phyloP scores from a whole-genome alignment of 1,140 invertebrate species.

The Panagrolaimus sp. region DNA sequence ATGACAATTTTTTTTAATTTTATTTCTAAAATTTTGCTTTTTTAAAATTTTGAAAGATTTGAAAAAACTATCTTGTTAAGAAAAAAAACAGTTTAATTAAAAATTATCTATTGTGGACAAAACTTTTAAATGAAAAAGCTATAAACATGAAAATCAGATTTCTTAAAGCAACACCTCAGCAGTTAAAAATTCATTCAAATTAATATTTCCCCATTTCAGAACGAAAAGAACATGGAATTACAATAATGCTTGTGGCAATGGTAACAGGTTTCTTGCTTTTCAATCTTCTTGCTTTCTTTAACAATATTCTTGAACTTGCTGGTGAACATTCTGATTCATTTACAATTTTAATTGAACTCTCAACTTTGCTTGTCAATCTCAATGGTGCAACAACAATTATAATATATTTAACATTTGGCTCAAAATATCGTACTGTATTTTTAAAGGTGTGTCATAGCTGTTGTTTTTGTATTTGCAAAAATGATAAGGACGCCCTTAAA shows the following conservation, averaged over 20 bases:
- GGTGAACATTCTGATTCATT: not conserved
- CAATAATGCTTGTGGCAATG: constrained; percentile 29
- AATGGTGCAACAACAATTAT: constrained; percentile 23
- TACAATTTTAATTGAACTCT: constrained; percentile 22
- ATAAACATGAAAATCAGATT: too few species aligned
- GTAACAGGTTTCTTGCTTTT: constrained; percentile 23
- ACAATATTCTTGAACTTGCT: constrained; percentile 27
- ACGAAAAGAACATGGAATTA: constrained; percentile 25
- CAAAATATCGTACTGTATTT: constrained; percentile 25
- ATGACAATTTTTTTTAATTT: too few species aligned
- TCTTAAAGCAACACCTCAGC: too few species aligned
- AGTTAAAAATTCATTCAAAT: not conserved
- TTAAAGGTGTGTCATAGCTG: constrained; percentile 16
- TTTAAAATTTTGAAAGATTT: too few species aligned
- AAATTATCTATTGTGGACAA: too few species aligned
- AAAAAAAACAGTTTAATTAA: too few species aligned
- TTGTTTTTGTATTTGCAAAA: not conserved
- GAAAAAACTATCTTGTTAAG: too few species aligned
- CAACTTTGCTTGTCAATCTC: constrained; percentile 20
- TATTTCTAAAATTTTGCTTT: too few species aligned
- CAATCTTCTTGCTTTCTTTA: constrained; percentile 29
- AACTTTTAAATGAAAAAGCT: too few species aligned
- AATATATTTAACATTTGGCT: constrained; percentile 28
- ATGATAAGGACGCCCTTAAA: not conserved
- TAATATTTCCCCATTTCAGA: constrained; percentile 26